Base-by-base conservation (phyloP, 2,888 invertebrate genomes). In the Hololepta plana region DNA sequence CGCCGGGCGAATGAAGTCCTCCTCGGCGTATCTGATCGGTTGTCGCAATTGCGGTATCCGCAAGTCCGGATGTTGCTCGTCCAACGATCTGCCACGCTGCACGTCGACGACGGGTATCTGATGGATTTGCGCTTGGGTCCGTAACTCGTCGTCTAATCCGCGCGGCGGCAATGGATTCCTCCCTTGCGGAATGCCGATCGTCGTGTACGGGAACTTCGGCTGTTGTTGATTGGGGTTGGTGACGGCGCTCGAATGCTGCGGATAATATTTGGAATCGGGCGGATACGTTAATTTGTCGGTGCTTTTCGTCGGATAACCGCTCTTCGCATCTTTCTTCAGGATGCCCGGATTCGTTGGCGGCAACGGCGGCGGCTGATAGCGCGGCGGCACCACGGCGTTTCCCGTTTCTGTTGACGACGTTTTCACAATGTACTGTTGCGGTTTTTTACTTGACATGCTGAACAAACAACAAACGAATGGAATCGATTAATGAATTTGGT, bases 341-440 rank as follows among this genome's bases (percentile, higher is more conserved):
- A 69, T 67, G 34, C 73, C 73, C 33, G 64, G 61, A 36, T 60
- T 62, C 38, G 57, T 55, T 32, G 59, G 55, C 38, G 77, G 74
- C 47, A 67, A 64, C 38, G 75, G 75, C 35, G 72, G 72, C 42
- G 79, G 77, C 50, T 80, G 80, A 57, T 81, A 80, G 37, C 77
- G 67, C 42, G 80, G 79, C 44, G 77, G 77, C 55, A 64, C 61
- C 33, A 54, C 32, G 16, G 26, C 49, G 28, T 33, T 38, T 29
- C 41, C 43, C 35, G 42, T 37, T 37, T 45, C 42, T 42, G 43
- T 35, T 24, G 36, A 40, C 32, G 40, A 39, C 30, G 47, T 42
- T 40, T 51, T 52, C 34, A 42, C 44, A 33, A 46, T 44, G 36
- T 49, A 46, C 36, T 44, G 46, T 29, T 49, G 49, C 37, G 48